Evolutionary conservation across 92 coral and sea anemone species (phyloP), one percentile per base, ranked within the genome.

Genomic region (Isaurus tuberculatus): DNA sequence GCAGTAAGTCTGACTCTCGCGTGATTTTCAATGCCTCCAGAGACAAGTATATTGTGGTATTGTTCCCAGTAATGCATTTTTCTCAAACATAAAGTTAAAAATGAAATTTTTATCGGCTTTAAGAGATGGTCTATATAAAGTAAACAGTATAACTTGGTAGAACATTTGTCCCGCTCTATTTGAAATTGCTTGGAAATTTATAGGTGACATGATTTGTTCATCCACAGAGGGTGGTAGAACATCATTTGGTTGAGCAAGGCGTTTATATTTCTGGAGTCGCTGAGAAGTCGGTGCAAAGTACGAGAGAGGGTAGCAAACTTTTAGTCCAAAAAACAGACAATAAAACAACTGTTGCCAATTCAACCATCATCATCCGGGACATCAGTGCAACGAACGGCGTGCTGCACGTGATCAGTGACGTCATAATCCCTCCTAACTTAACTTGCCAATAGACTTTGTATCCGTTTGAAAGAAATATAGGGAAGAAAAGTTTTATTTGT

Each of bases 401-500:
- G 14, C 72, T 73, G 5, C 87, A 84, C 77, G 87, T 84, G 74
- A 84, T 84, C 70, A 73, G 63, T 42, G 87, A 73, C 73, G 87
- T 84, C 73, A 73, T 84, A 33, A 60, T 84, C 0, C 83, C 87
- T 15, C 87, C 68, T 13, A 10, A 71, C 26, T 32, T 84, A 33
- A 84, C 58, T 15, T 84, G 87, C 51, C 37, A 16, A 22, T 51
- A 58, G 68, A 37, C 40, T 9, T 36, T 32, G 43, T 58, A n/a
- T 11, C 63, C 17, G 8, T 53, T 73, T 73, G 34, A 33, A 8
- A 20, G 8, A 34, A 2, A 68, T 10, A 1, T 29, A 29, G 22
- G n/a, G 5, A n/a, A 0, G 26, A 34, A 70, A 1, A 40, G 72
- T 25, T 36, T 70, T 70, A 70, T 17, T 70, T 36, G n/a, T 34